Evolutionary conservation across 2,888 invertebrate species (phyloP).

Genomic region (Sesia apiformis): DNA sequence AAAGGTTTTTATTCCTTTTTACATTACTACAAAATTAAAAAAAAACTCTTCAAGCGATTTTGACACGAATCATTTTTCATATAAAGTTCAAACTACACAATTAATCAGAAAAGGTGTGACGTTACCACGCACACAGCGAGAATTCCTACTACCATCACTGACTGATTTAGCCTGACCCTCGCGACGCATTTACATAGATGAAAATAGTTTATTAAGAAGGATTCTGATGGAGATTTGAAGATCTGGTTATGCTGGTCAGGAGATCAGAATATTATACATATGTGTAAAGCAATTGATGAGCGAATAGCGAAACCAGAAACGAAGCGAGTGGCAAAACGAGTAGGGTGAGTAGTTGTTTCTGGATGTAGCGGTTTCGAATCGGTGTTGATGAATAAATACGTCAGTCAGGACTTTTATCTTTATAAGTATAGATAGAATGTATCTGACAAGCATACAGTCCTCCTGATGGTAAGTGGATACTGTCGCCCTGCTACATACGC

Average conservation of each 20-base stretch:
- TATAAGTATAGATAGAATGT: too few species aligned
- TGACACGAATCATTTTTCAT: slow-evolving; percentile 10
- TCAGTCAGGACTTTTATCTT: too few species aligned
- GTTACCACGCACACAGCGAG: slow-evolving; percentile 4
- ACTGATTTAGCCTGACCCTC: slow-evolving; percentile 15
- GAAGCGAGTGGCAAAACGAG: too few species aligned
- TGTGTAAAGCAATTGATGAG: too few species aligned
- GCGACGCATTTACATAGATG: slow-evolving; percentile 2
- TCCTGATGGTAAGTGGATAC: too few species aligned
- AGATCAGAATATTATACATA: background rate
- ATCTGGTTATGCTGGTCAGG: slow-evolving; percentile 18
- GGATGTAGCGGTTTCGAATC: too few species aligned
- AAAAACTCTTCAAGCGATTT: background rate
- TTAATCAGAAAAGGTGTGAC: background rate
- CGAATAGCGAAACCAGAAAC: too few species aligned
- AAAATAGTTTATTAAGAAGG: slow-evolving; percentile 1
- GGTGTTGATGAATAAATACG: too few species aligned
- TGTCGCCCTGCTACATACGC: too few species aligned
- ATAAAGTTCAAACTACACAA: background rate
- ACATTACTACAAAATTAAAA: slow-evolving; percentile 14
- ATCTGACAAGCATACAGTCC: too few species aligned
- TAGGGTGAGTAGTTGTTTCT: too few species aligned
- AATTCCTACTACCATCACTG: slow-evolving; percentile 14
- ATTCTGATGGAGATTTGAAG: slow-evolving; percentile 22
- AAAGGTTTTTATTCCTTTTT: slow-evolving; percentile 20